phyloP scores from a whole-genome alignment of 2,797 vertebrate species.

The Brachymystax lenok region DNA sequence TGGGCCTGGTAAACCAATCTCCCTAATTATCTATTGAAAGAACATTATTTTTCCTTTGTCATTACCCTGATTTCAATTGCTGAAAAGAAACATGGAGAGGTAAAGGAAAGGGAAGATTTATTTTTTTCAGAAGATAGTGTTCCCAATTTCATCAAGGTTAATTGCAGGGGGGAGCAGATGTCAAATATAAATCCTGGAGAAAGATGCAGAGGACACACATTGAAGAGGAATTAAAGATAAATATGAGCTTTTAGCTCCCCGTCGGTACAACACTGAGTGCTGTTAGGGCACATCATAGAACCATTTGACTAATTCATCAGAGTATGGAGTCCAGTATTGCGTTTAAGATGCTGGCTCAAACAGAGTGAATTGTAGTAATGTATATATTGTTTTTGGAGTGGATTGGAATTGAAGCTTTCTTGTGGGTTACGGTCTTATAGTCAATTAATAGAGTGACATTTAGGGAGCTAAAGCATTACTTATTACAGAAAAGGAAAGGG shows the following conservation, averaged over 20 bases:
- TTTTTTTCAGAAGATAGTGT: constrained; percentile 51
- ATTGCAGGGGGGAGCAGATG: constrained; percentile 71
- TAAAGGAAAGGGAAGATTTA: constrained; percentile 35
- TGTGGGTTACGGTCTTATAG: neutral
- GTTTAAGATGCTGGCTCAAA: constrained; percentile 8
- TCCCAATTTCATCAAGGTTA: constrained; percentile 71
- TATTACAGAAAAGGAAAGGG: neutral
- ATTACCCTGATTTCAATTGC: constrained; percentile 77
- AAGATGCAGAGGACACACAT: constrained; percentile 56
- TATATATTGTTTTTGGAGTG: neutral
- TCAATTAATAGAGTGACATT: neutral
- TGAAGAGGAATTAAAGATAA: constrained; percentile 69
- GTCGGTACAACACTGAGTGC: constrained; percentile 44
- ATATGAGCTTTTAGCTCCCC: constrained; percentile 54
- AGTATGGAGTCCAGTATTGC: neutral
- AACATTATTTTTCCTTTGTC: constrained; percentile 80
- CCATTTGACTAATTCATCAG: constrained; percentile 21
- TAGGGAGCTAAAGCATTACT: neutral
- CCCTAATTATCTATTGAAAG: constrained; percentile 91
- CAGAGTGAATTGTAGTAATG: neutral
- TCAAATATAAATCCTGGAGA: constrained; percentile 67
- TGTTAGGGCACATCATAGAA: constrained; percentile 27
- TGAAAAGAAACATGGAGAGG: constrained; percentile 76
- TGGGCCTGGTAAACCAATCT: constrained; percentile 88
- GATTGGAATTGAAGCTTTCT: neutral